Base-by-base conservation (phyloP, 2,113 vertebrate species). In the Antechinus stuartii region DNA sequence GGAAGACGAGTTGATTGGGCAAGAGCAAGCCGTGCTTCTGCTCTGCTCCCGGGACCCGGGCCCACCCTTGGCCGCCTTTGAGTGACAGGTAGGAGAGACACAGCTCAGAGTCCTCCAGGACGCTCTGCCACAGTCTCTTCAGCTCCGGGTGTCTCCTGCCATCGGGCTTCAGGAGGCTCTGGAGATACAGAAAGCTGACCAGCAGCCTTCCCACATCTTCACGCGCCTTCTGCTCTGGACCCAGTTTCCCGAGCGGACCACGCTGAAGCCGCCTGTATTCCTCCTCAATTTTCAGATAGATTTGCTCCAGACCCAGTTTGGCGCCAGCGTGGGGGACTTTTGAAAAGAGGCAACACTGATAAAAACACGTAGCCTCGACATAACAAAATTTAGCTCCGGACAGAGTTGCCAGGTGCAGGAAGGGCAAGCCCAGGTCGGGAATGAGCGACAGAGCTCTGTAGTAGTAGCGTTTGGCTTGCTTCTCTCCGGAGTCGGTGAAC, bases 121-220 rank as follows among this genome's bases (percentile, higher is more conserved):
- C 99, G 7, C 98, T 97, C 97, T 99, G 98, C 96, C 99, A 99
- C 91, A 99, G 97, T 0, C 98, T 98, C 0, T 98, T 99, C 95
- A 99, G 92, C 97, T 99, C 98, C 0, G 98, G 96, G 46, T 98
- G 98, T 50, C 98, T 96, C 94, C 68, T 22, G 5, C 98, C 98
- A 97, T 98, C 98, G 92, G 98, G 98, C 97, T 99, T 98, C 89
- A 99, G 97, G 90, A 99, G 98, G 54, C 98, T 99, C 97, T 99
- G 99, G 35, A 99, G 98, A 95, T 99, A 99, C 97, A 99, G 98
- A 97, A 99, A 99, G 97, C 99, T 99, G 14, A 99, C 98, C 94
- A 99, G 97, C 54, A 99, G 98, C 52, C 98, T 97, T 96, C 99
- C 99, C 25, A 42, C 7, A 1, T 99, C 99, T 98, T 98, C 99